A percentile compares a stretch with the other conserved stretches of the same genome.
These are phyloP conservation scores for Onychomys torridus DNA, from an alignment of 2,797 vertebrate species.

Conservation along the genomic window DNA sequence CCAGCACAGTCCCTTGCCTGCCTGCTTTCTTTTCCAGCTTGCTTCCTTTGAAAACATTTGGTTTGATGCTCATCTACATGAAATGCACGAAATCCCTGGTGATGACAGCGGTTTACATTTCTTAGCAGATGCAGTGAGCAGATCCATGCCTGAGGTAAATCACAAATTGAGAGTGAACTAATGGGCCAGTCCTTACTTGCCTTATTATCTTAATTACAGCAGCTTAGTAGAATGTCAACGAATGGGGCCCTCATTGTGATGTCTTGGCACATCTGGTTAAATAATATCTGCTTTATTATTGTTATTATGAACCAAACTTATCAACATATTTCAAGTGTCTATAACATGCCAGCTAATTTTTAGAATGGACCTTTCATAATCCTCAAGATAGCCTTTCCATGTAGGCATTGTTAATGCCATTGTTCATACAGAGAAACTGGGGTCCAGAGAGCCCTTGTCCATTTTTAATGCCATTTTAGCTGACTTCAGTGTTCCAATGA, in stretches of 20 bases:
- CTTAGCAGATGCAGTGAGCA: conserved; percentile 55
- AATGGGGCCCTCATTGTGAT: not conserved
- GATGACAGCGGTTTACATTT: conserved; percentile 59
- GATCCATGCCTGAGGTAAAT: conserved; percentile 71
- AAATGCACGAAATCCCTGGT: conserved; percentile 67
- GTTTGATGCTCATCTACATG: conserved; percentile 44
- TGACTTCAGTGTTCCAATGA: conserved; percentile 38
- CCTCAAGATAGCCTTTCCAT: not conserved
- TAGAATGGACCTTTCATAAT: not conserved
- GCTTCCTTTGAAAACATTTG: conserved; percentile 55
- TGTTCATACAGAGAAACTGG: not conserved
- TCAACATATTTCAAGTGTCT: not conserved
- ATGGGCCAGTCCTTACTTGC: conserved; percentile 63
- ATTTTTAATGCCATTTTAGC: not conserved
- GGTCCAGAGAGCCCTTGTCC: not conserved
- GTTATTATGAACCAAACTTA: conserved; percentile 51
- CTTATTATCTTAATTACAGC: conserved; percentile 74
- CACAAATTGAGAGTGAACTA: conserved; percentile 57
- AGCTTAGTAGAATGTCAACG: conserved; percentile 57
- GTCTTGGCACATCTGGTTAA: conserved; percentile 50
- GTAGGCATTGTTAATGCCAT: not conserved
- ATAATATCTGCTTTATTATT: conserved; percentile 15
- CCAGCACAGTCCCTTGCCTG: not conserved
- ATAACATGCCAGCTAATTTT: not conserved
- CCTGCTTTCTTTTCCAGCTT: not conserved